Evolutionary conservation across 2,888 invertebrate species (phyloP).

Genomic region (Acanthosoma haemorrhoidale): DNA sequence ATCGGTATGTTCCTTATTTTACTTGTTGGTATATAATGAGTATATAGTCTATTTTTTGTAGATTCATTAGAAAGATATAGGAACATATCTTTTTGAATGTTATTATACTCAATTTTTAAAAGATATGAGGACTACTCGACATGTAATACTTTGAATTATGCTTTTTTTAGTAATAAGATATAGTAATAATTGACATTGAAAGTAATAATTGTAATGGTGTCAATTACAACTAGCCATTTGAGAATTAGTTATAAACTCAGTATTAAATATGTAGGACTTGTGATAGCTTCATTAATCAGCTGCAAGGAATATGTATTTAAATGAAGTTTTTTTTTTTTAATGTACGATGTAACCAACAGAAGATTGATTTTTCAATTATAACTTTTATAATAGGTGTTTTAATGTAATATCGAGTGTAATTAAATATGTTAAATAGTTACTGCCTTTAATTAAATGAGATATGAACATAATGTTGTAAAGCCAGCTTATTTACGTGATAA

Average conservation of each 20-base stretch:
- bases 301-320: slow-evolving; percentile 11
- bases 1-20: slow-evolving; percentile 30
- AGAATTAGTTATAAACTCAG: slow-evolving; percentile 23
- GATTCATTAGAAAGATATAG: slow-evolving; percentile 32
- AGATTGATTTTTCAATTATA: slow-evolving; percentile 4
- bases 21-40: slow-evolving; percentile 30
- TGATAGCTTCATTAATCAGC: slow-evolving; percentile 15
- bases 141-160: slow-evolving; percentile 16
- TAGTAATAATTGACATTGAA: slow-evolving; percentile 29
- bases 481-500: slow-evolving; percentile 26
- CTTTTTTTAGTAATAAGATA: slow-evolving; percentile 32
- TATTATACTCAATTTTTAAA: not conserved
- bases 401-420: not conserved
- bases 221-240: slow-evolving; percentile 34
- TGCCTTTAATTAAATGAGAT: slow-evolving; percentile 9
- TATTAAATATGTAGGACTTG: slow-evolving; percentile 32
- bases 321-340: not conserved
- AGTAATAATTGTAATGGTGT: slow-evolving; percentile 32
- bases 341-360: slow-evolving; percentile 6
- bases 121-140: not conserved
- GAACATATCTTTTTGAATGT: slow-evolving; percentile 35
- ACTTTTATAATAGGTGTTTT: not conserved
- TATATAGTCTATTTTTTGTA: slow-evolving; percentile 40
- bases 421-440: not conserved
- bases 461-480: slow-evolving; percentile 1